Evolutionary conservation across 2,797 vertebrate species (phyloP), one percentile per base, ranked within the genome.

Genomic region (Hemibagrus guttatus): DNA sequence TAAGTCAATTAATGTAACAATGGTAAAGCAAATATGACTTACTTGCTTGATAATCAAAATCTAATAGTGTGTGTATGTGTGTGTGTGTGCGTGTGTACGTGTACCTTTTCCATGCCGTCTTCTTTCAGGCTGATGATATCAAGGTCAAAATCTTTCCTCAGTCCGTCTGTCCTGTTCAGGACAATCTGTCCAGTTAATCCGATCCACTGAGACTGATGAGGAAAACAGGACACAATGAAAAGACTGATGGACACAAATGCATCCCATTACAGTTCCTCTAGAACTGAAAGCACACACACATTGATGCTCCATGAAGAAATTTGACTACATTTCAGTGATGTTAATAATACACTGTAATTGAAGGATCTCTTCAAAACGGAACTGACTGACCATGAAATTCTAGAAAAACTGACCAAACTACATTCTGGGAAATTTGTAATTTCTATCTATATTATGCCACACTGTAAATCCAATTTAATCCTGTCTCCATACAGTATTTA

Each of bases 71-170:
- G 64, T 59, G 31, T 63, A 35, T 63, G 2, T 42, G 59, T 7
- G 31, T 81, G 21, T 49, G 21, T 63, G 26, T 49, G n/a, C 11
- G 23, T 28, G 39, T 66, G 54, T 72, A 19, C 6, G 7, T 59
- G 96, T 94, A 99, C 98, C 98, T 99, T 99, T 93, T 98, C 97
- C 88, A 97, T 94, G 91, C 98, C 97, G 75, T 99, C 98, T 88
- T 99, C 98, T 94, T 98, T 98, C 42, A 99, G 96, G 92, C 98
- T 98, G 94, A 99, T 99, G 92, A 99, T 95, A 89, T 99, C 98
- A 92, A 99, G 96, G 94, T 99, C 97, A 86, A 99, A 99, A 91
- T 99, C 97, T 91, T 97, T 99, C 91, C 98, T 93, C 88, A 98
- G 95, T 87, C 98, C 98, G 0, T 99, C 97, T 0, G 97, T 98